phyloP scores from a whole-genome alignment of 2,888 invertebrate genomes.

The Drosophila pseudotalamancana region DNA sequence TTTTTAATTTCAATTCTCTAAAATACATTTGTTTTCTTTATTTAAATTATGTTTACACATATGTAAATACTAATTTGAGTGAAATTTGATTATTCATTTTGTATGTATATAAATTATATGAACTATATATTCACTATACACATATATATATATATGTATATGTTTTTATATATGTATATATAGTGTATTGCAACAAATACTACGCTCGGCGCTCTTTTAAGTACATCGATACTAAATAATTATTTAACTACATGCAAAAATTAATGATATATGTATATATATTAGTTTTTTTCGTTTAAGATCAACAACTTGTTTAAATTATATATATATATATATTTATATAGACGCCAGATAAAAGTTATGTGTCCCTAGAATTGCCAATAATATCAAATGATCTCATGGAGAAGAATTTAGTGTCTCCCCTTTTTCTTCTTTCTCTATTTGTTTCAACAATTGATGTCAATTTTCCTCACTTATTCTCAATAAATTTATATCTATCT shows the following conservation, averaged over 20 bases:
- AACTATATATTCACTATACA: conserved; percentile 4
- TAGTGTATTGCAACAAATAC: conserved; percentile 50
- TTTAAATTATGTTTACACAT: conserved; percentile 48
- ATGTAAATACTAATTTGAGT: conserved; percentile 57
- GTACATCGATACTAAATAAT: conserved; percentile 41
- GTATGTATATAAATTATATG: conserved; percentile 36
- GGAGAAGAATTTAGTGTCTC: not conserved
- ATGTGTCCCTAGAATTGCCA: conserved; percentile 29
- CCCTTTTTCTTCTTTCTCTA: not conserved
- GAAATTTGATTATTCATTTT: conserved; percentile 65
- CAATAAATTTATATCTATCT: too few relatives aligned
- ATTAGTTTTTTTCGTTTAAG: not conserved
- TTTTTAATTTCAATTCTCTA: conserved; percentile 61
- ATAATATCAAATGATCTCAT: conserved; percentile 12
- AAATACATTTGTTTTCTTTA: conserved; percentile 58
- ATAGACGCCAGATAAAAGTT: conserved; percentile 21
- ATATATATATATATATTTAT: conserved; percentile 11
- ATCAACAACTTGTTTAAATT: conserved; percentile 26
- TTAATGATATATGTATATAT: conserved; percentile 12
- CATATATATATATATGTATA: conserved; percentile 19
- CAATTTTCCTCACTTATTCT: too few relatives aligned
- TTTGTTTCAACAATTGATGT: not conserved
- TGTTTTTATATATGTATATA: conserved; percentile 21
- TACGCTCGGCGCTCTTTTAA: conserved; percentile 41
- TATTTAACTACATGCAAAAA: conserved; percentile 37